Evolutionary conservation across 92 coral and sea anemone genomes (phyloP).

Genomic region (Porites rus): DNA sequence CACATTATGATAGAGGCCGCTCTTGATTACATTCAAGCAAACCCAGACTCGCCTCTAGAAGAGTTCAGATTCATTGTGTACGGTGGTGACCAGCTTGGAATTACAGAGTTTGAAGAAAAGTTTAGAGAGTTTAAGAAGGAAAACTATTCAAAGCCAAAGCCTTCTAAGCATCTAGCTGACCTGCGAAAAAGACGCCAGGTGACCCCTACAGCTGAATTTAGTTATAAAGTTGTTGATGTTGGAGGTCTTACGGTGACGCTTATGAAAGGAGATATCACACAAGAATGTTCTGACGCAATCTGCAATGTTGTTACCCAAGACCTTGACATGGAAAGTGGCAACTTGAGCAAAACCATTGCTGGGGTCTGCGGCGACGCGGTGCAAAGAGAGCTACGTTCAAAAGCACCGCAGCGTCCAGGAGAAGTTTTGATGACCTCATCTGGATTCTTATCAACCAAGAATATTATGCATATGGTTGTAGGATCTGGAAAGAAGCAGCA

Average conservation of each 20-base stretch:
- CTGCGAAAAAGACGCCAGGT: neutral
- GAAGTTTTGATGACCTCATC: conserved; percentile 4
- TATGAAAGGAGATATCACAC: conserved; percentile 23
- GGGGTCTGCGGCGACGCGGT: conserved; percentile 5
- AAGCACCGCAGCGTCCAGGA: conserved; percentile 6
- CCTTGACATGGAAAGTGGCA: conserved; percentile 34
- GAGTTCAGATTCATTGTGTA: conserved; percentile 41
- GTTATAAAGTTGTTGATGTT: neutral
- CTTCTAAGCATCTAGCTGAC: neutral
- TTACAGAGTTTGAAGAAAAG: conserved; percentile 9
- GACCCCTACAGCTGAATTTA: neutral
- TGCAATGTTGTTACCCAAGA: conserved; percentile 33
- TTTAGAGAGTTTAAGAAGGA: conserved; percentile 17
- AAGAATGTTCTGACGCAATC: conserved; percentile 17
- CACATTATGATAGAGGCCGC: conserved; percentile 39
- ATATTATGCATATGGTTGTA: conserved; percentile 34
- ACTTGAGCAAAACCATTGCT: conserved; percentile 18
- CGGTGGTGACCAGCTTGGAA: conserved; percentile 18
- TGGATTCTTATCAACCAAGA: neutral
- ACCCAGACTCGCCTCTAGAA: conserved; percentile 34
- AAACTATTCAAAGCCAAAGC: neutral
- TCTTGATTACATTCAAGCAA: conserved; percentile 21
- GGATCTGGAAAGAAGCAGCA: conserved; percentile 27
- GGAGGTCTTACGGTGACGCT: neutral
- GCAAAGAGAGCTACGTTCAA: neutral